Evolutionary conservation across 2,113 vertebrate genomes (phyloP), one percentile per base, ranked within the genome.

Genomic region (Forbesichthys agassizii): DNA sequence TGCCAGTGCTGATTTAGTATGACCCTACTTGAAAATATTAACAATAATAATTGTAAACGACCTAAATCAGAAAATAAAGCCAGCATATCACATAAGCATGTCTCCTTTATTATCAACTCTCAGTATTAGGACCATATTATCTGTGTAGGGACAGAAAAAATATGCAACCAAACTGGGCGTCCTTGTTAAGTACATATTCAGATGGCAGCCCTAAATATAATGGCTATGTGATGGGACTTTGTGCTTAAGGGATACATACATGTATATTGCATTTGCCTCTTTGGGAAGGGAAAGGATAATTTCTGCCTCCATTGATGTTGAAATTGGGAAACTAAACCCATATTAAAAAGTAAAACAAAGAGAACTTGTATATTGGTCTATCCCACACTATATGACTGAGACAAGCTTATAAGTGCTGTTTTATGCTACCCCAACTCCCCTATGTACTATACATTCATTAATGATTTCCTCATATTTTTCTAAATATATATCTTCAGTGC

Each of bases 381-480:
- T 71, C 74, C 77, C 65, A 75, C 72, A 64, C 81, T 70, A 80
- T 67, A 78, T 61, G 13, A 69, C 73, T 67, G 65, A 82, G 72
- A 84, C 71, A 84, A 66, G 75, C 68, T 78, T 78, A 73, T 86
- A 90, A 82, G 80, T 85, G 79, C 78, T 80, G 64, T 80, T 88
- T 80, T 78, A 89, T 78, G 69, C 74, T 81, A 81, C 33, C 36
- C 9, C 47, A 11, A 20, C 55, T 8, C 49, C 73, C 33, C 36
- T 48, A 20, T 77, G 67, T 75, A 81, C 69, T 78, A 74, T 87
- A 90, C 85, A 90, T 89, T 88, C 86, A 90, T 84, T 70, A 79
- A 80, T 71, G 55, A 74, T 77, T 79, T 82, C 58, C 66, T 82
- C 60, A 79, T 64, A 55, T 66, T 36, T 62, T 11, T 61, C 66